Evolutionary conservation across 2,888 invertebrate genomes (phyloP), one percentile per base, ranked within the genome.

Genomic region (Nomada fabriciana): DNA sequence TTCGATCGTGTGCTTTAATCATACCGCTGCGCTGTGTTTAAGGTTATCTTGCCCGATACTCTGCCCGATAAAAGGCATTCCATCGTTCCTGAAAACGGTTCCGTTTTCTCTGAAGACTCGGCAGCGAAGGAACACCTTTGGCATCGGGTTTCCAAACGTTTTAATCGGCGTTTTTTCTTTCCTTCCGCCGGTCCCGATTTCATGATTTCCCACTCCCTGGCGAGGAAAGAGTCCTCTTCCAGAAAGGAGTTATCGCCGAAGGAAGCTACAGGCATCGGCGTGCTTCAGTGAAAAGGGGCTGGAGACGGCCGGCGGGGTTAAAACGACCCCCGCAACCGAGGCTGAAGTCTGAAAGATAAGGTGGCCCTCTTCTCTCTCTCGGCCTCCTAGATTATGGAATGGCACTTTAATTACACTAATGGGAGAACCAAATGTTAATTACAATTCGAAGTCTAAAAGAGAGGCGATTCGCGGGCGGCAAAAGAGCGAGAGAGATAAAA

Each of bases 381-480:
- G 91, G 89, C 91, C 92, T 93, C 94, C 94, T 94, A 95, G 95
- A 95, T 95, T 95, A 95, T 94, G 95, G 95, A 95, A 95, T 95
- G 95, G 95, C 95, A 95, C 95, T 96, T 96, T 96, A 96, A 96
- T 96, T 96, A 96, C 95, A 95, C 96, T 96, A 96, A 96, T 96
- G 96, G 96, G 95, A 95, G 95, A 95, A 95, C 95, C 95, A 95
- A 96, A 96, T 96, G 96, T 96, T 96, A 96, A 96, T 96, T 96
- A 96, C 95, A 94, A 95, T 95, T 95, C 95, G 95, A 95, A 95
- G 95, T 95, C 95, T 94, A 94, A 95, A 94, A 95, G 95, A 95
- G 95, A 94, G 94, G 94, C 93, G 91, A 93, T 93, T 92, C 93
- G 93, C 82, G 86, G 64, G 67, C 81, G 76, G 69, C 76, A 85